phyloP scores from a whole-genome alignment of 2,888 invertebrate species.

The Axea sp. region DNA sequence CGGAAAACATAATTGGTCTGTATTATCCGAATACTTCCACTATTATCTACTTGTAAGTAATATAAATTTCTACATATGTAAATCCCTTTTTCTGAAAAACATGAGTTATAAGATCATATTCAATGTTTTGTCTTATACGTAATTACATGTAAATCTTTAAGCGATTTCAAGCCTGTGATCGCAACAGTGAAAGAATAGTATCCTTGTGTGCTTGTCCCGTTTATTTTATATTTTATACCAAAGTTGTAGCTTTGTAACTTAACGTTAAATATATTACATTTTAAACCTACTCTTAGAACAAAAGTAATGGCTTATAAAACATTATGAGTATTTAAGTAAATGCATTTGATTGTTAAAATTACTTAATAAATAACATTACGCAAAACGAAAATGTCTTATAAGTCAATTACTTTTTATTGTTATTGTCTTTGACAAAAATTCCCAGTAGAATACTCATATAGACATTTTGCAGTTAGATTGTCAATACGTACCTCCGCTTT shows the following conservation, averaged over 20 bases:
- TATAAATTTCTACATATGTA: constrained; percentile 59
- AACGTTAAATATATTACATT: constrained; percentile 76
- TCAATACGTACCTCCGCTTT: too few species aligned
- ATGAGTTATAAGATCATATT: constrained; percentile 44
- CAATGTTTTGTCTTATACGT: constrained; percentile 54
- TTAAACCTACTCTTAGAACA: constrained; percentile 55
- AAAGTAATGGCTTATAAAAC: constrained; percentile 13
- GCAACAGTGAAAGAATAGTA: constrained; percentile 61
- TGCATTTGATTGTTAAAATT: too few species aligned
- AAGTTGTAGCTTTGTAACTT: constrained; percentile 80
- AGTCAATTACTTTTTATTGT: too few species aligned
- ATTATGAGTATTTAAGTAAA: not conserved
- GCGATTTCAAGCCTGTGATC: constrained; percentile 60
- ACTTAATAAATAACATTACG: too few species aligned
- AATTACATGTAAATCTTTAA: constrained; percentile 54
- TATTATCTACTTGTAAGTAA: constrained; percentile 57
- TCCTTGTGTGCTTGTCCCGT: constrained; percentile 62
- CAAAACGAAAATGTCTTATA: too few species aligned
- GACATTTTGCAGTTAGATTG: too few species aligned
- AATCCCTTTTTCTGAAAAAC: constrained; percentile 40
- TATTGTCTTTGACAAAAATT: too few species aligned
- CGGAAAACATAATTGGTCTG: constrained; percentile 44
- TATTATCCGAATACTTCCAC: constrained; percentile 61
- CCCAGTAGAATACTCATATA: too few species aligned
- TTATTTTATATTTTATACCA: constrained; percentile 78